Percentiles rank a stretch among this genome's conserved stretches.
Evolutionary conservation across 2,888 invertebrate species (phyloP).

Genomic region (Dryobotodes eremita): DNA sequence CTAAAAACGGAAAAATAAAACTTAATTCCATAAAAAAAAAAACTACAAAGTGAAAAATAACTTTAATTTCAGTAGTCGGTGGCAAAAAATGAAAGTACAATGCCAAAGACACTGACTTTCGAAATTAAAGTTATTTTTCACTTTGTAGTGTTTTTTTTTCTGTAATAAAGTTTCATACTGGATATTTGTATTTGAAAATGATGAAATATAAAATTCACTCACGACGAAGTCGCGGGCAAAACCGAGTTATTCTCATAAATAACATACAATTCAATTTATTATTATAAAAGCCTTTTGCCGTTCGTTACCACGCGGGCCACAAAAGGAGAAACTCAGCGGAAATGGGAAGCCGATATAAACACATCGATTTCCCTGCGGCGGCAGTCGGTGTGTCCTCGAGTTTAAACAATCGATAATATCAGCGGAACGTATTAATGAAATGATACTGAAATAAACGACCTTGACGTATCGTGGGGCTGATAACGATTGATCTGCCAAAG

Average conservation of each 20-base stretch:
- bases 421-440: conserved; percentile 55
- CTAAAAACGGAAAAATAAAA: too few species aligned
- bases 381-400: conserved; percentile 42
- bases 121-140: too few species aligned
- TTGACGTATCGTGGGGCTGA: conserved; percentile 3
- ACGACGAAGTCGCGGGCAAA: neutral
- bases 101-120: too few species aligned
- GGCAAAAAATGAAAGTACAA: too few species aligned
- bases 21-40: too few species aligned
- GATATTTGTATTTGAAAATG: neutral
- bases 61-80: too few species aligned
- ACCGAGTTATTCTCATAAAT: neutral
- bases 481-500: conserved; percentile 19
- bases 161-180: neutral
- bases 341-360: conserved; percentile 49
- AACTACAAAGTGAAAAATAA: too few species aligned
- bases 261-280: neutral
- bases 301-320: neutral
- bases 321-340: conserved; percentile 49
- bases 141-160: neutral
- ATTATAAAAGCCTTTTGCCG: neutral
- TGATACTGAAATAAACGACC: conserved; percentile 41
- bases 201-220: neutral
- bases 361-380: conserved; percentile 55
- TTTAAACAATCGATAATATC: conserved; percentile 66